Evolutionary conservation across 2,113 vertebrate species (phyloP), one percentile per base, ranked within the genome.

Genomic region (Rostratula benghalensis): DNA sequence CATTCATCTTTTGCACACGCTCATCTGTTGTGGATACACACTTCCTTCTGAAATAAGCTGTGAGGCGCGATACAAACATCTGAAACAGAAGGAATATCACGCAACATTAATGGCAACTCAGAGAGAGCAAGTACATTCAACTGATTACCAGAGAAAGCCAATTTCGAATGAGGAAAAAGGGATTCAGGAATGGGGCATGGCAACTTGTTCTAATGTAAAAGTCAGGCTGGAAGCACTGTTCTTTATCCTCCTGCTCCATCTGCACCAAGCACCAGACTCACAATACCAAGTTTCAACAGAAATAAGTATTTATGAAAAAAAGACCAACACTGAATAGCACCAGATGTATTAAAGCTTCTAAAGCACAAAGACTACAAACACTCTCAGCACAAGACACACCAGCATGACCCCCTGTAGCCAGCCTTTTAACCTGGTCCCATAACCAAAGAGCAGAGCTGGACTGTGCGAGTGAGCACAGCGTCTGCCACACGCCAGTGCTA

Each of bases 1-100:
- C 99, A 37, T 99, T 99, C 99, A 99, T 99, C 95, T 99, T 99
- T 81, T 99, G 99, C 51, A 99, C 99, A n/a, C 99, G 98, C 51
- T 98, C 97, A 85, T 99, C 99, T 7, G 99, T 99, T 75, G 98
- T 97, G 3, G 98, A 94, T 30, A 98, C 98, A 12, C 98, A 99
- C 88, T 98, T 99, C 94, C 99, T 98, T 97, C 99, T 98, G 97
- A 99, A 99, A 97, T 98, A 99, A 17, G 98, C 99, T 7, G 99
- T 99, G 90, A 99, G 97, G 57, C 99, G 98, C 0, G 99, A 99
- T 28, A 98, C 98, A 93, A 99, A 98, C 99, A 99, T 99, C 99
- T 99, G 95, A 78, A 97, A 97, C 51, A 81, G 92, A 89, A 96
- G 83, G 64, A 83, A 61, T 5, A 37, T 7, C 43, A 19, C 4